Evolutionary conservation across 2,797 vertebrate species (phyloP), one percentile per base, ranked within the genome.

Genomic region (Myiothlypis coronata): DNA sequence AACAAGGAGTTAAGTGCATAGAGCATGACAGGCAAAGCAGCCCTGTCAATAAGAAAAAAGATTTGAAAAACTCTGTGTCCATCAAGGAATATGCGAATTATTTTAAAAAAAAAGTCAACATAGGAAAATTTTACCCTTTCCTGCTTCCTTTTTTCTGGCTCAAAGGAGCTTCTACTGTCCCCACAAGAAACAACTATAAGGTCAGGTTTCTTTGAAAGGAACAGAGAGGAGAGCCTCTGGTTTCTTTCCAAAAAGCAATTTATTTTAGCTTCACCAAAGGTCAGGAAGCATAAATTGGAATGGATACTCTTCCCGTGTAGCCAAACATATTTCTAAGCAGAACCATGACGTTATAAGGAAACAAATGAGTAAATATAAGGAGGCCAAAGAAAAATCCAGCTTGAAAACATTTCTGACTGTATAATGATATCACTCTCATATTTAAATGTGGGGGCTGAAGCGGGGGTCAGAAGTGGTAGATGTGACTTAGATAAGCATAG

Each of bases 181-280:
- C 57, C 77, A 39, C 5, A 1, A 84, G 80, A 83, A 95, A 71
- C 21, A 94, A 79, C 63, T 63, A 20, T 56, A 79, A 86, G 74
- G 74, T 87, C 93, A 85, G 47, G 59, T 82, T 70, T 82, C 43
- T 93, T 86, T 94, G 81, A 95, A 83, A 37, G 70, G 52, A 68
- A 59, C 2, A 4, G 61, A 89, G 77, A 88, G 14, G 47, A 94
- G 30, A 82, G 9, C 39, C 35, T 81, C 77, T 93, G 77, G 52
- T 91, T 83, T 86, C 85, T 88, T 94, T 96, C 83, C 81, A 95
- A 82, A 90, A 94, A 53, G 22, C 32, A 50, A 63, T 89, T 90
- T 94, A 92, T 94, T 95, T 96, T 87, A 82, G 83, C 69, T 82
- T 84, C 60, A 72, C 34, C 9, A 89, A 94, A 94, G 90, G 86